Evolutionary conservation across 2,888 invertebrate genomes (phyloP).

Genomic region (Eledone cirrhosa): DNA sequence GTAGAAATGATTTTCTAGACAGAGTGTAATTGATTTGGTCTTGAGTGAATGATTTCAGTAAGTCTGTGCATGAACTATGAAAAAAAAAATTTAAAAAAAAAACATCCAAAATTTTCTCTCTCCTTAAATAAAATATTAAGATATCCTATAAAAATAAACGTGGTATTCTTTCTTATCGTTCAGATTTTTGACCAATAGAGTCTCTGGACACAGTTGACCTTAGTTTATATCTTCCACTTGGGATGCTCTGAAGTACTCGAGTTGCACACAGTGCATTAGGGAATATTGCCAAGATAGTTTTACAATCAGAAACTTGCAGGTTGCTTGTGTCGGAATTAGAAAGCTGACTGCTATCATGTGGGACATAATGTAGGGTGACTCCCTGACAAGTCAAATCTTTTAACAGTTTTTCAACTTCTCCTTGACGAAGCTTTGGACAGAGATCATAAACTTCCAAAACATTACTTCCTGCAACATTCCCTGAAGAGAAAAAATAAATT

Average conservation of each 20-base stretch:
- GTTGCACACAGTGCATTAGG: slow-evolving; percentile 20
- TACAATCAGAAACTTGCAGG: slow-evolving; percentile 28
- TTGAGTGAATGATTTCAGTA: slow-evolving; percentile 23
- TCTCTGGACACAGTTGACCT: slow-evolving; percentile 26
- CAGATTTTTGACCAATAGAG: slow-evolving; percentile 23
- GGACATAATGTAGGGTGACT: slow-evolving; percentile 21
- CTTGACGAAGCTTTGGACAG: slow-evolving; percentile 22
- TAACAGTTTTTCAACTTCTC: slow-evolving; percentile 23
- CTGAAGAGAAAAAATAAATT: too few species aligned
- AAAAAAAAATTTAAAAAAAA: slow-evolving; percentile 4
- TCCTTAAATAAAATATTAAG: slow-evolving; percentile 30
- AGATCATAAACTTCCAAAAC: slow-evolving; percentile 28
- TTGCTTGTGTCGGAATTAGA: slow-evolving; percentile 19
- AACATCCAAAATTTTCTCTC: slow-evolving; percentile 26
- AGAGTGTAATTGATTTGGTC: slow-evolving; percentile 2
- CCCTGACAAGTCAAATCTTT: slow-evolving; percentile 27
- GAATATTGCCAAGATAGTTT: slow-evolving; percentile 29
- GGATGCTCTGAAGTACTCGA: slow-evolving; percentile 24
- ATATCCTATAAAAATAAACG: slow-evolving; percentile 28
- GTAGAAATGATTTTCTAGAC: neutral
- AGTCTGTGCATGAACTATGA: slow-evolving; percentile 27
- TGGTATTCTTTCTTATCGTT: slow-evolving; percentile 22
- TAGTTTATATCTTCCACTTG: slow-evolving; percentile 24
- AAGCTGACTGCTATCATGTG: slow-evolving; percentile 16
- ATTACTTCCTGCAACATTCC: slow-evolving; percentile 25